Evolutionary conservation across 2,113 vertebrate genomes (phyloP).

Genomic region (Hystrix brachyura): DNA sequence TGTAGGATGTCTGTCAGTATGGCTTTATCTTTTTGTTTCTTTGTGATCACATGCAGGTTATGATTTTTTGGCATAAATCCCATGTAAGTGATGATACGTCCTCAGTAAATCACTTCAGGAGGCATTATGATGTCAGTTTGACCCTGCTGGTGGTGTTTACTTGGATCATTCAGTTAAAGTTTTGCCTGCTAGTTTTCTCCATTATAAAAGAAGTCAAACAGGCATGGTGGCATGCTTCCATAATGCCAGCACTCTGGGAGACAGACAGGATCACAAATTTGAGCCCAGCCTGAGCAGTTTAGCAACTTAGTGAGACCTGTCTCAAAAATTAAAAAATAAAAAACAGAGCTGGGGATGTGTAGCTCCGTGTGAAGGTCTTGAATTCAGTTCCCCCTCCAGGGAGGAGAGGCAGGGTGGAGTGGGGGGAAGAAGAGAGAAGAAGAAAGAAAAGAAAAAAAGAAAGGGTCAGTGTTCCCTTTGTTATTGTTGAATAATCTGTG

Average conservation of each 20-base stretch:
- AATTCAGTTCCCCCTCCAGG: too few species aligned
- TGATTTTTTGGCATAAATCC: not conserved
- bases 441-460: not conserved
- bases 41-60: not conserved
- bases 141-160: not conserved
- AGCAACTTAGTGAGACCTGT: not conserved
- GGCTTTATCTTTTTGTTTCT: not conserved
- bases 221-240: not conserved
- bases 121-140: not conserved
- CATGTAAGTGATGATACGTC: not conserved
- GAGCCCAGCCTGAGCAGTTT: not conserved
- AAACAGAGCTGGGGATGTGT: too few species aligned
- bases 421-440: too few species aligned
- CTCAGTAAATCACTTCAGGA: not conserved
- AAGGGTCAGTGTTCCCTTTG: not conserved
- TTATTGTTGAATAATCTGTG: conserved; percentile 19
- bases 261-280: not conserved
- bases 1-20: not conserved
- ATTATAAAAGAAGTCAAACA: not conserved
- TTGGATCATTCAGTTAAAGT: not conserved
- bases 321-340: not conserved
- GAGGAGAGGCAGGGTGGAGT: too few species aligned
- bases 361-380: too few species aligned
- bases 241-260: not conserved
- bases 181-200: not conserved